Conservation (phyloP, 2,113 vertebrate species). For the Etheostoma spectabile region DNA sequence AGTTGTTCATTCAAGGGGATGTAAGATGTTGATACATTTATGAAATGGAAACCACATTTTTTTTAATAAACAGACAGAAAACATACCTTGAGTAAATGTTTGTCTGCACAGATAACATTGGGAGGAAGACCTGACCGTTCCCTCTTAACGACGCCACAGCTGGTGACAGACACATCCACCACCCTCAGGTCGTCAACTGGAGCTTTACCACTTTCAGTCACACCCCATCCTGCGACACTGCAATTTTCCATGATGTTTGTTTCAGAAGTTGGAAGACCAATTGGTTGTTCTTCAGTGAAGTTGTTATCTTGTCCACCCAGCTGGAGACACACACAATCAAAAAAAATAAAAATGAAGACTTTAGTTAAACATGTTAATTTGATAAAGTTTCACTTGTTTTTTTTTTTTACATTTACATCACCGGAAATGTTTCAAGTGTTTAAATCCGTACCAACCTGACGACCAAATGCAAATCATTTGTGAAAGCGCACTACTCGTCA, state of each 20-base stretch:
- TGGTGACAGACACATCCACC: conserved; percentile 44
- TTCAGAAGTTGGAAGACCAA: too few relatives aligned
- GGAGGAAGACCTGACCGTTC: conserved; percentile 40
- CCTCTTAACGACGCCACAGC: conserved; percentile 11
- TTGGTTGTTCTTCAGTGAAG: too few relatives aligned
- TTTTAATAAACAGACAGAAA: background rate
- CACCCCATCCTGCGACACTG: conserved; percentile 76
- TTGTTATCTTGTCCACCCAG: background rate
- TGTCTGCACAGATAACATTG: conserved; percentile 62
- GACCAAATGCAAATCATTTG: background rate
- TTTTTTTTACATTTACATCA: too few relatives aligned
- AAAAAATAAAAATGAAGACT: too few relatives aligned
- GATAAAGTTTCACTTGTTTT: too few relatives aligned
- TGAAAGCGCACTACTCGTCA: background rate
- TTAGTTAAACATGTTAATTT: too few relatives aligned
- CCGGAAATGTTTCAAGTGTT: too few relatives aligned
- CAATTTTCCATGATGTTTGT: too few relatives aligned
- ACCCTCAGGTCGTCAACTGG: background rate
- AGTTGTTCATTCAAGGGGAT: background rate
- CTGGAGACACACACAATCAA: too few relatives aligned
- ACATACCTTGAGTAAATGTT: conserved; percentile 70
- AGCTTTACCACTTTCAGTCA: background rate
- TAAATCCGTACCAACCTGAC: too few relatives aligned
- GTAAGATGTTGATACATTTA: background rate
- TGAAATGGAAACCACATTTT: background rate